Percentiles rank a stretch among this genome's conserved stretches.
phyloP scores from a whole-genome alignment of 2,888 invertebrate genomes.

The Allolobophora icterica region DNA sequence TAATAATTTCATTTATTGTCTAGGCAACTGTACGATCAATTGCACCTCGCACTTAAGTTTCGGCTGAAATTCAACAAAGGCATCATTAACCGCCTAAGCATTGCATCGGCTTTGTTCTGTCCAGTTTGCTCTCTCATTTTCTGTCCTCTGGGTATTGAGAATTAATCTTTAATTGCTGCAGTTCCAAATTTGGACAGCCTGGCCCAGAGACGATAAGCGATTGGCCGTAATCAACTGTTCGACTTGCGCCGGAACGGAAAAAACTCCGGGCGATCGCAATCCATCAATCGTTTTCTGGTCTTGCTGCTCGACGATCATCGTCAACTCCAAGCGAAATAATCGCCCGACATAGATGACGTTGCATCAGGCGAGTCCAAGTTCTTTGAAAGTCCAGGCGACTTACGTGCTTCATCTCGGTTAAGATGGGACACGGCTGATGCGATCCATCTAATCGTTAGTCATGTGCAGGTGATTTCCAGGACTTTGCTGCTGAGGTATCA shows the following conservation, averaged over 20 bases:
- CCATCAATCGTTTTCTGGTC: not conserved
- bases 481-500: not conserved
- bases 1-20: not conserved
- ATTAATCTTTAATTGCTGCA: slow-evolving; percentile 17
- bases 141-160: not conserved
- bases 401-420: too few relatives aligned
- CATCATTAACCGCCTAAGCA: not conserved
- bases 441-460: too few relatives aligned
- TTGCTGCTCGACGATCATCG: not conserved
- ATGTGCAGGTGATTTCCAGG: too few relatives aligned
- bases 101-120: not conserved
- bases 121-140: not conserved
- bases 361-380: not conserved
- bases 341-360: slow-evolving; percentile 5
- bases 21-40: not conserved
- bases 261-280: not conserved
- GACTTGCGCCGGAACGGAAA: not conserved
- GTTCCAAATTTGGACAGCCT: not conserved
- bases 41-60: not conserved
- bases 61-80: not conserved
- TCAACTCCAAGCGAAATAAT: not conserved
- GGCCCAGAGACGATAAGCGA: not conserved
- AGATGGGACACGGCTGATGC: too few relatives aligned
- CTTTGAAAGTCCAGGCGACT: not conserved
- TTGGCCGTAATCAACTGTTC: not conserved